Percentiles rank a stretch among this genome's conserved stretches.
Conservation (phyloP, 2,797 vertebrate genomes). For the Syncerus caffer region DNA sequence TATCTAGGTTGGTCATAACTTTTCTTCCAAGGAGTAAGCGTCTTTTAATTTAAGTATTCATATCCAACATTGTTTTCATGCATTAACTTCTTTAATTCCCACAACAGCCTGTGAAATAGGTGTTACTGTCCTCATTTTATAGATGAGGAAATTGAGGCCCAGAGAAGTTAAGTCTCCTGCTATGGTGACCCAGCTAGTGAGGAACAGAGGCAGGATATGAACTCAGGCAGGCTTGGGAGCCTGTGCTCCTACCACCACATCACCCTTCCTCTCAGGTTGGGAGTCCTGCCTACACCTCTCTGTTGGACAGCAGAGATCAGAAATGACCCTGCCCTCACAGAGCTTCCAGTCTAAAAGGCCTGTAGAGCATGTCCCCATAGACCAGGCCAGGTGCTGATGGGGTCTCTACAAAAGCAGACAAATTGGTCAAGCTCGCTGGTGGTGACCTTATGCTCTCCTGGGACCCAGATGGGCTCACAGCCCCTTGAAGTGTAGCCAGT, state of each 20-base stretch:
- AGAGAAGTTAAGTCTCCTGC: neutral
- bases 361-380: neutral
- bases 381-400: too few species aligned
- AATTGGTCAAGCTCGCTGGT: neutral
- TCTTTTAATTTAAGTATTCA: neutral
- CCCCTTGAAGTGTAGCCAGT: neutral
- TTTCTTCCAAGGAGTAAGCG: too few species aligned
- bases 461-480: neutral
- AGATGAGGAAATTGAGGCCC: neutral
- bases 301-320: neutral
- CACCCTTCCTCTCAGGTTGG: neutral
- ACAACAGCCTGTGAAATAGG: neutral
- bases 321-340: neutral
- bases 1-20: too few species aligned
- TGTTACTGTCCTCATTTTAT: neutral
- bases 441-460: rapidly evolving
- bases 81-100: neutral
- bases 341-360: neutral
- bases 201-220: neutral
- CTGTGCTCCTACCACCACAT: neutral
- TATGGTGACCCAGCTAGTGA: neutral
- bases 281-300: neutral
- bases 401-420: neutral
- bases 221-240: neutral
- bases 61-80: neutral